Conservation (phyloP, 2,113 vertebrate species). For the Cynoglossus semilaevis region DNA sequence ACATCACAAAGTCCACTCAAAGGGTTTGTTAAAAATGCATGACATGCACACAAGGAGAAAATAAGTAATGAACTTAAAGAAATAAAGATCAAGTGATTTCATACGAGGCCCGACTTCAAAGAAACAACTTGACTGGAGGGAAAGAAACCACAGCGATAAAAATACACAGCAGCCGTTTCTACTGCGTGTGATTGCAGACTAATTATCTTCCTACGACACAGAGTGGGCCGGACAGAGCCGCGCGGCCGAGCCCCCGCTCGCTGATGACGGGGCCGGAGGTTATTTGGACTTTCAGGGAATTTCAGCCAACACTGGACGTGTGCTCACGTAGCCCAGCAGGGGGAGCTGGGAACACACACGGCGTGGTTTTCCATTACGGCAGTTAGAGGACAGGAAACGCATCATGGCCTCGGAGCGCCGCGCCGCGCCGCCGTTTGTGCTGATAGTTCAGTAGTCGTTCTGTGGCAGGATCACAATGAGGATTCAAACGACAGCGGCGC, state of each 20-base stretch:
- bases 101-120: slow-evolving; percentile 92
- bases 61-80: slow-evolving; percentile 92
- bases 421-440: slow-evolving; percentile 72
- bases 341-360: slow-evolving; percentile 45
- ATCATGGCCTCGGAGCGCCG: slow-evolving; percentile 75
- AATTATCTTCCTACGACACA: slow-evolving; percentile 54
- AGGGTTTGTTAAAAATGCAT: slow-evolving; percentile 99
- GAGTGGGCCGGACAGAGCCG: slow-evolving; percentile 33
- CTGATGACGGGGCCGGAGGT: slow-evolving; percentile 17
- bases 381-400: slow-evolving; percentile 67
- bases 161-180: slow-evolving; percentile 66
- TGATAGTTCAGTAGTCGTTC: slow-evolving; percentile 55
- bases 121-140: slow-evolving; percentile 84
- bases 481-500: slow-evolving; percentile 61
- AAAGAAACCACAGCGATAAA: slow-evolving; percentile 71
- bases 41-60: slow-evolving; percentile 92
- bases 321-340: slow-evolving; percentile 16
- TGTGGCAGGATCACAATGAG: slow-evolving; percentile 68
- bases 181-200: slow-evolving; percentile 52
- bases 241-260: slow-evolving; percentile 26
- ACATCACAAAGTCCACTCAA: slow-evolving; percentile 93
- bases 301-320: slow-evolving; percentile 32
- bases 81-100: slow-evolving; percentile 95
- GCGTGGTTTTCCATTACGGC: slow-evolving; percentile 56
- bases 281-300: slow-evolving; percentile 36